Evolutionary conservation across 2,888 invertebrate species (phyloP).

Genomic region (Eupithecia centaureata): DNA sequence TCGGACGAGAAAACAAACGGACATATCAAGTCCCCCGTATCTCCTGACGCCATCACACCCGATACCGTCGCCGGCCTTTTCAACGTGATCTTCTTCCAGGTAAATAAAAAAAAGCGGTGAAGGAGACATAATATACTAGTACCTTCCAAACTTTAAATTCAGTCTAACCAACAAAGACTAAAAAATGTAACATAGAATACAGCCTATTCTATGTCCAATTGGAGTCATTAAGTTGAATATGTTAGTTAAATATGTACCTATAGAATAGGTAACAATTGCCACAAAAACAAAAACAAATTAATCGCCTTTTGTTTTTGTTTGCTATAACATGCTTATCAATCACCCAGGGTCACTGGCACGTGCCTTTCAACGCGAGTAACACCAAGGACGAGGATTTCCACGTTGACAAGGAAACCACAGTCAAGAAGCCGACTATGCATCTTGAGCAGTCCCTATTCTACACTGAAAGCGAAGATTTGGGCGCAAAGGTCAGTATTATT

Average conservation of each 20-base stretch:
- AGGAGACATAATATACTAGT: too few relatives aligned
- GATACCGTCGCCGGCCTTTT: constrained; percentile 51
- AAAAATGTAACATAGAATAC: too few relatives aligned
- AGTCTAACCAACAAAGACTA: too few relatives aligned
- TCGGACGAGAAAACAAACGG: constrained; percentile 57
- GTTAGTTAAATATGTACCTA: too few relatives aligned
- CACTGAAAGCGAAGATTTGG: constrained; percentile 51
- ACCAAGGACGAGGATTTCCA: constrained; percentile 60
- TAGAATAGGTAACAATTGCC: too few relatives aligned
- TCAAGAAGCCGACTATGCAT: constrained; percentile 62
- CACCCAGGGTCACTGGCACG: constrained; percentile 63
- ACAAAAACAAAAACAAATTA: too few relatives aligned
- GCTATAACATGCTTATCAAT: not conserved
- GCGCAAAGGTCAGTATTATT: constrained; percentile 50
- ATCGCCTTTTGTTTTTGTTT: not conserved
- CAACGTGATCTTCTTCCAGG: constrained; percentile 61
- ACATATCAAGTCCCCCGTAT: constrained; percentile 54
- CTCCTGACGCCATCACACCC: constrained; percentile 39
- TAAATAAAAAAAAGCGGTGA: constrained; percentile 18
- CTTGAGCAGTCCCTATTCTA: constrained; percentile 53
- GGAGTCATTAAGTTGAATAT: too few relatives aligned
- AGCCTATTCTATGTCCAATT: too few relatives aligned
- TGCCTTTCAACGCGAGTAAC: constrained; percentile 55
- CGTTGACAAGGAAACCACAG: constrained; percentile 45
- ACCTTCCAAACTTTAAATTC: too few relatives aligned